Conservation (phyloP, 2,113 vertebrate species). For the Vulpes ferrilata region DNA sequence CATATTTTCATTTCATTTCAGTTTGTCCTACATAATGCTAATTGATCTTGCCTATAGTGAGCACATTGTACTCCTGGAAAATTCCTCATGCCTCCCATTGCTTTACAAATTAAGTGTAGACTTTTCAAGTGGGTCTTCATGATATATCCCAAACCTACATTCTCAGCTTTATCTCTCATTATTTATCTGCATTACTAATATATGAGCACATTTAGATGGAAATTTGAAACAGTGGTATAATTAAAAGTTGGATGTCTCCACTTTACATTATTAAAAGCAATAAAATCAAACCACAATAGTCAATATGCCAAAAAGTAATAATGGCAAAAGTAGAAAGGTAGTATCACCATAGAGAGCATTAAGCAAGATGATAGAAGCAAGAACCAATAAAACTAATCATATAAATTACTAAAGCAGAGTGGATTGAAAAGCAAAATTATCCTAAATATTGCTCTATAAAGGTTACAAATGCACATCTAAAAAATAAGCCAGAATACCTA, state of each 20-base stretch:
- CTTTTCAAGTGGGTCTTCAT: background rate
- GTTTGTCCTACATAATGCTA: background rate
- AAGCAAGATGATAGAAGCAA: background rate
- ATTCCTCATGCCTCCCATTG: background rate
- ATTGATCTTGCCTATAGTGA: background rate
- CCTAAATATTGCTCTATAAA: background rate
- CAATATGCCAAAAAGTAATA: constrained; percentile 16
- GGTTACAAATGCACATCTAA: background rate
- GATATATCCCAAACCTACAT: background rate
- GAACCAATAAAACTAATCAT: background rate
- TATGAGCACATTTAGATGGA: background rate
- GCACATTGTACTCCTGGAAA: background rate
- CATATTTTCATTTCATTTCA: constrained; percentile 10
- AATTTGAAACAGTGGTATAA: constrained; percentile 5
- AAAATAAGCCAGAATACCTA: background rate
- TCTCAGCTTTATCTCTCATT: background rate
- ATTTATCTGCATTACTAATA: background rate
- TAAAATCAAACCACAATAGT: constrained; percentile 10
- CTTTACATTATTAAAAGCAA: background rate
- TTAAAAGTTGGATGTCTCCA: background rate
- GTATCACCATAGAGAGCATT: background rate
- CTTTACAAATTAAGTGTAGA: constrained; percentile 24
- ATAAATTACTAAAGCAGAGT: background rate
- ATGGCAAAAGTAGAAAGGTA: background rate
- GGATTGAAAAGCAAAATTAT: background rate